These are phyloP conservation scores for Aselliscus stoliczkanus DNA, from an alignment of 2,797 vertebrate species.

Conservation along the genomic window DNA sequence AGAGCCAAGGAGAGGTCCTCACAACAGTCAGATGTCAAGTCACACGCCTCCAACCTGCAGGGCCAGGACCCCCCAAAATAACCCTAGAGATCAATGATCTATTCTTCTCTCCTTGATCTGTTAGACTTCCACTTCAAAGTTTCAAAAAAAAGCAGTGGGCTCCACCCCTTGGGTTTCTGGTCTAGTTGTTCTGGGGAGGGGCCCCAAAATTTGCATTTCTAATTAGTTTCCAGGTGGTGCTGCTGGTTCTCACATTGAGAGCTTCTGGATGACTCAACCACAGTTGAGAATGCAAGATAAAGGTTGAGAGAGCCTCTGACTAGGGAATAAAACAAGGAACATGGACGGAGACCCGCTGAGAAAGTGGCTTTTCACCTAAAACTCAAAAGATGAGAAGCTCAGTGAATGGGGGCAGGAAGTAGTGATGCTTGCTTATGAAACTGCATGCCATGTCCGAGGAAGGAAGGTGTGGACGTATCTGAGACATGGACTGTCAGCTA, in stretches of 20 bases:
- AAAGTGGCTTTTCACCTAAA: neutral
- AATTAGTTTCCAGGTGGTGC: neutral
- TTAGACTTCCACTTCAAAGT: rapidly evolving
- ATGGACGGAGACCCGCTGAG: neutral
- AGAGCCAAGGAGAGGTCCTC: neutral
- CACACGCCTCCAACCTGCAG: slow-evolving; percentile 39
- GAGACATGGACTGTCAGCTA: rapidly evolving
- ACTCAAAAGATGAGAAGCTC: neutral
- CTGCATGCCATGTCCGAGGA: rapidly evolving
- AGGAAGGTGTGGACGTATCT: neutral
- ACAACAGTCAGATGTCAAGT: neutral
- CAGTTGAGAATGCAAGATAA: neutral
- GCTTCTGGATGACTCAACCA: neutral
- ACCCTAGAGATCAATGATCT: rapidly evolving
- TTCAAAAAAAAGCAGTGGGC: neutral
- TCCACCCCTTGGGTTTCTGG: neutral
- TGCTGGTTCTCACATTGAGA: neutral
- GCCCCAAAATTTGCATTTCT: neutral
- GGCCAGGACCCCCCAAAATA: neutral
- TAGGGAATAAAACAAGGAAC: neutral
- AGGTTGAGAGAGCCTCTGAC: neutral
- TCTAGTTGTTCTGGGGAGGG: neutral
- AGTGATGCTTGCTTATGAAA: rapidly evolving
- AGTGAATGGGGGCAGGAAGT: neutral
- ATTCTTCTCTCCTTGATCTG: neutral